Conservation (phyloP, 2,797 vertebrate species). For the Spheniscus humboldti region DNA sequence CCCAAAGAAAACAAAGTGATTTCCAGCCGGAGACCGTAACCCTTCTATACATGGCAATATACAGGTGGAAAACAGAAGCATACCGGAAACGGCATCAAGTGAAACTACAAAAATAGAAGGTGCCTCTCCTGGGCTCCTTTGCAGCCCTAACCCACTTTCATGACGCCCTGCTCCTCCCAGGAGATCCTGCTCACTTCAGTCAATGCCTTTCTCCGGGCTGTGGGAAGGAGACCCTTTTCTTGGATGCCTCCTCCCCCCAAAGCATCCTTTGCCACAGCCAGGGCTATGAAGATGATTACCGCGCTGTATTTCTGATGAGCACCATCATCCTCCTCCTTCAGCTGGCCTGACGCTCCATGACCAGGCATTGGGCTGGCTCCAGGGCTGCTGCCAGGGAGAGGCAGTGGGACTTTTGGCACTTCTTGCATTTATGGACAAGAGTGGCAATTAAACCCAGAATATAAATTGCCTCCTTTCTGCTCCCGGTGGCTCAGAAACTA, state of each 20-base stretch:
- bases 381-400: background rate
- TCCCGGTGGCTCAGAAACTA: background rate
- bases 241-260: background rate
- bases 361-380: background rate
- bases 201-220: background rate
- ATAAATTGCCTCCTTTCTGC: background rate
- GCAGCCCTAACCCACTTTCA: background rate
- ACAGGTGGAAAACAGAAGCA: rapidly evolving
- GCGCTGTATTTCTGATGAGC: rapidly evolving
- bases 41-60: background rate
- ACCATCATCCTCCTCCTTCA: background rate
- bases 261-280: background rate
- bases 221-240: background rate
- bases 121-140: background rate
- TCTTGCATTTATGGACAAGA: background rate
- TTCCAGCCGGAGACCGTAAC: background rate
- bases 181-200: background rate
- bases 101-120: background rate
- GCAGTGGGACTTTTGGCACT: background rate
- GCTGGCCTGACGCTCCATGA: background rate
- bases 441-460: background rate
- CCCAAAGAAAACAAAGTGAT: background rate
- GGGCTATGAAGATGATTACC: background rate
- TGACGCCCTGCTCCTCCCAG: background rate
- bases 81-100: background rate